These are phyloP conservation scores for Trialeurodes vaporariorum DNA, from an alignment of 1,140 invertebrate species.

Conservation along the genomic window DNA sequence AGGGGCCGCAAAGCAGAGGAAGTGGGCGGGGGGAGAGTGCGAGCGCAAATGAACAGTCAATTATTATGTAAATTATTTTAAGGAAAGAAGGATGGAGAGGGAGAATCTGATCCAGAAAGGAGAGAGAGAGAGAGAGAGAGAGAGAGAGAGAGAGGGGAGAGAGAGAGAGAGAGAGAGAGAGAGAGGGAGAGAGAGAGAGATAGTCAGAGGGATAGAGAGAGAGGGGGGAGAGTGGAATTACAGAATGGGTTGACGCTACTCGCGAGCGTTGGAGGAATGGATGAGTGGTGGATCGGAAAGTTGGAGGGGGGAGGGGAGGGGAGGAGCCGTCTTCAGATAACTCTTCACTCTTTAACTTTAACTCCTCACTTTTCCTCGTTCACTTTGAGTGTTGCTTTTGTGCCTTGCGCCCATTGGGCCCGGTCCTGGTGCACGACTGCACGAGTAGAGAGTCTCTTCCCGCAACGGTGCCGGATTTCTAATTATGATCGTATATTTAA, in stretches of 20 bases:
- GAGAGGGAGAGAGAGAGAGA: conserved; percentile 22
- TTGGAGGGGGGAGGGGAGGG: conserved; percentile 5
- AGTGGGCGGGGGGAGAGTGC: conserved; percentile 1
- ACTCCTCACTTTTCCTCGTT: no score
- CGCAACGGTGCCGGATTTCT: no score
- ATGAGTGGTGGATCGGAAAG: conserved; percentile 6
- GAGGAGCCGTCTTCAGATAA: conserved; percentile 6
- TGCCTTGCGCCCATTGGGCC: no score
- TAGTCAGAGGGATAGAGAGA: not conserved
- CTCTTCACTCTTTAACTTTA: conserved; percentile 24
- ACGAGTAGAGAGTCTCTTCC: no score
- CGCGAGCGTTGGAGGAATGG: no score
- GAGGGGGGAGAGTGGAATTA: not conserved
- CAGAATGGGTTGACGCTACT: not conserved
- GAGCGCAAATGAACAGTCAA: not conserved
- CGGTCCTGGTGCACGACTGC: no score
- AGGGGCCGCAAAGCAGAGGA: conserved; percentile 9
- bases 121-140: conserved; percentile 8
- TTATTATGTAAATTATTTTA: conserved; percentile 2
- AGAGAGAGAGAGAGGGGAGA: conserved; percentile 11
- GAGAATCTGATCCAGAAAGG: no score
- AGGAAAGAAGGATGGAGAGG: conserved; percentile 5
- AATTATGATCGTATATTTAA: no score
- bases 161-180: conserved; percentile 13
- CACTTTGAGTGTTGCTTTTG: no score